Percentiles rank a stretch among this genome's conserved stretches.
Evolutionary conservation across 2,888 invertebrate genomes (phyloP).

Genomic region (Tenthredo mesomela): DNA sequence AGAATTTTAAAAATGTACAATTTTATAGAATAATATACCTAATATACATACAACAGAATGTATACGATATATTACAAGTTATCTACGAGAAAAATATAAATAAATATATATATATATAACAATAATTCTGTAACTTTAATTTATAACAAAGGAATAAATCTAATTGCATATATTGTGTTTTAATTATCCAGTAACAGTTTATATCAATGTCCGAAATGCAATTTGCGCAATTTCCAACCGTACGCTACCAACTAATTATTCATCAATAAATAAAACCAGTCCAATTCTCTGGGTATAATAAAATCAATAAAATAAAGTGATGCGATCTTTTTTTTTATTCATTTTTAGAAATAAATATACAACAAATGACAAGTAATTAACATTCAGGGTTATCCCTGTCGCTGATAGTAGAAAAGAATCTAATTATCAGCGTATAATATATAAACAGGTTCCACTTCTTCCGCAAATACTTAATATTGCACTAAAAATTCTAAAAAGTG

Average conservation of each 20-base stretch:
- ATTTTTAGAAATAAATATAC: background rate
- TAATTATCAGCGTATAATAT: background rate
- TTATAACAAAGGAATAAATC: slow-evolving; percentile 15
- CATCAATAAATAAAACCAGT: background rate
- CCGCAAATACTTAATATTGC: slow-evolving; percentile 14
- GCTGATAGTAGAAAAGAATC: background rate
- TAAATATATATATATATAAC: too few relatives aligned
- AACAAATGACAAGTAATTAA: background rate
- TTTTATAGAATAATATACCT: slow-evolving; percentile 1
- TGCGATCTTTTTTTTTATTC: background rate
- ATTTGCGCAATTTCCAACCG: background rate
- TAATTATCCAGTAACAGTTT: background rate
- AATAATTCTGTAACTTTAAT: background rate
- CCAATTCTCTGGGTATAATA: background rate
- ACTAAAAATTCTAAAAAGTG: slow-evolving; percentile 8
- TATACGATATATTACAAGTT: background rate
- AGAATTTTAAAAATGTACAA: background rate
- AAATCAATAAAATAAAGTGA: background rate
- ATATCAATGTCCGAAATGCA: background rate
- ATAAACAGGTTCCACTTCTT: background rate
- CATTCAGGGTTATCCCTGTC: background rate
- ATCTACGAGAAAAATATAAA: background rate
- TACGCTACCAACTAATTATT: background rate
- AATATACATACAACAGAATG: background rate
- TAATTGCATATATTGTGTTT: background rate